Conservation (phyloP, 2,888 invertebrate genomes). For the Crocallis elinguaria region DNA sequence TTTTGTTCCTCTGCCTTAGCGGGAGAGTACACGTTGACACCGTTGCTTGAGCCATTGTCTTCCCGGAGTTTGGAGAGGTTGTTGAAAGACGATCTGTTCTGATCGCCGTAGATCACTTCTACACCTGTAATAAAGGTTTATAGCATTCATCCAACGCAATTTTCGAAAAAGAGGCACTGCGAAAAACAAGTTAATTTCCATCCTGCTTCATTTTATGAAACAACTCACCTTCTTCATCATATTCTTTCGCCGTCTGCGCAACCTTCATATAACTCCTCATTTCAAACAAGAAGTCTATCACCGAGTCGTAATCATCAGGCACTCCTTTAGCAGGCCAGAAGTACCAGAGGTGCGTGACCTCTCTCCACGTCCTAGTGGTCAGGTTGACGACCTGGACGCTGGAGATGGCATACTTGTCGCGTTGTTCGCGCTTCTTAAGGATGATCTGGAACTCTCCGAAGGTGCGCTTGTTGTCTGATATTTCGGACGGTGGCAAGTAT, state of each 20-base stretch:
- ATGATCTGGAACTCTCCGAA: conserved; percentile 96
- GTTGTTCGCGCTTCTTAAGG: conserved; percentile 94
- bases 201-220: no score
- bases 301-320: conserved; percentile 92
- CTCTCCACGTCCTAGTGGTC: conserved; percentile 92
- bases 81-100: conserved; percentile 71
- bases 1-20: conserved; percentile 73
- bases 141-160: no score
- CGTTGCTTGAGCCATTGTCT: conserved; percentile 66
- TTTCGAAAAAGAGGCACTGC: no score
- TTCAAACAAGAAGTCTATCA: conserved; percentile 95
- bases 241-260: conserved; percentile 79
- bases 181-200: no score
- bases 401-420: conserved; percentile 96
- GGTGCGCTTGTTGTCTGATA: conserved; percentile 93
- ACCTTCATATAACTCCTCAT: conserved; percentile 87
- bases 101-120: conserved; percentile 78
- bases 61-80: conserved; percentile 73
- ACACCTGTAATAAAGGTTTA: conserved; percentile 57
- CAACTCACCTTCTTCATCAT: conserved; percentile 80
- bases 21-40: conserved; percentile 77
- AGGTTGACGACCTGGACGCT: conserved; percentile 93
- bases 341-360: conserved; percentile 97
- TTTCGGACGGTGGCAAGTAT: conserved; percentile 96
- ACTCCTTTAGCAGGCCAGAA: conserved; percentile 96